Evolutionary conservation across 2,888 invertebrate species (phyloP), one percentile per base, ranked within the genome.

Genomic region (Drosophila pegasa): DNA sequence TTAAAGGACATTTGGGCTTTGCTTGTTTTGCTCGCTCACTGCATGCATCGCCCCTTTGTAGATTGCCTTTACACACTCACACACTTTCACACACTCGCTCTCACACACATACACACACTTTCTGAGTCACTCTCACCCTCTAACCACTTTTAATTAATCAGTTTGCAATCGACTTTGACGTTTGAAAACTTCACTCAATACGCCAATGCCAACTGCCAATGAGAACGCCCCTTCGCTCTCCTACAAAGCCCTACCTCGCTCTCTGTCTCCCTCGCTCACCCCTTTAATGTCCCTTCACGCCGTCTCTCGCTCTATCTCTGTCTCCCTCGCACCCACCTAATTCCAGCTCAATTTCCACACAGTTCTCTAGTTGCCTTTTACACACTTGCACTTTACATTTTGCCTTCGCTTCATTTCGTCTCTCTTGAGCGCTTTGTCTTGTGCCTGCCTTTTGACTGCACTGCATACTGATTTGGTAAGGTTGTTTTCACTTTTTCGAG

Each of bases 131-230:
- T 35, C 29, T 29, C 40, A 43, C 18, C 14, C 54, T 41, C 43
- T 8, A 31, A 45, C 9, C 64, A 81, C 81, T 84, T 80, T 84
- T 87, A 88, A 84, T 88, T 84, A 88, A 84, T 88, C 83, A 88
- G 84, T 67, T 58, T 58, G 78, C 87, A 75, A 88, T 88, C 81
- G 84, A 80, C 78, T 87, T 84, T 80, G 68, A 57, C 77, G 65
- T 70, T 71, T 29, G 71, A 66, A 76, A 83, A 83, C 71, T 74
- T 33, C 57, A 60, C 50, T 71, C 72, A 71, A 76, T 83, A 60
- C 70, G 78, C 78, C 83, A 80, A 69, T 78, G 67, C 81, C 80
- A 77, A 71, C 83, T 74, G 71, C 52, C 48, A 71, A 59, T 58
- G 54, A 59, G 52, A 48, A 16, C 37, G 10, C 18, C 9, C n/a